Evolutionary conservation across 2,797 vertebrate species (phyloP), one percentile per base, ranked within the genome.

Genomic region (Macropodus opercularis): DNA sequence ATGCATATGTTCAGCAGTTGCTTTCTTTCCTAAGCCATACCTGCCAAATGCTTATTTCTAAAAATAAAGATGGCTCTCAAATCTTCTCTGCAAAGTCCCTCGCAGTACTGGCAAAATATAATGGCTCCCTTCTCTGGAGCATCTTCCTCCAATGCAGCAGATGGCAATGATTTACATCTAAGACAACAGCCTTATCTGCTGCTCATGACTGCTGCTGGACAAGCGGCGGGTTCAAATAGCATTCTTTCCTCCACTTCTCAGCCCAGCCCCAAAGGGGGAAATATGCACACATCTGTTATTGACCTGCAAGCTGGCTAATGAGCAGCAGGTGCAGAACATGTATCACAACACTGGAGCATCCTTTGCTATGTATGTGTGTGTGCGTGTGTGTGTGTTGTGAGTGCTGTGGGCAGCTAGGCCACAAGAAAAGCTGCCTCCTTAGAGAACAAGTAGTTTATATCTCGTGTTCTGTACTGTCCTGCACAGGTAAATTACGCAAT

Each of bases 121-220:
- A 74, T 58, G 34, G 35, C 63, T 78, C 42, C 52, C 50, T 54
- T 47, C 50, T 58, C 2, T 3, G 51, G 46, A 62, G 56, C 67
- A 77, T 72, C 61, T 71, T 79, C 48, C 36, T 24, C 41, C 53
- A 62, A 55, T 64, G 35, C 31, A 75, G 57, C 87, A 91, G 87
- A 89, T 89, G 84, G 85, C 59, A 69, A 44, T 54, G 70, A 86
- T 90, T 89, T 83, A 72, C 69, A 79, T 79, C 44, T 84, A 78
- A 81, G 79, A 82, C 56, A 58, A 69, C 69, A 54, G 63, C 24
- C 54, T 75, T 75, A 73, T 83, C 79, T 82, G 69, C 81, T 72
- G 75, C 65, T 83, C 69, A 67, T 77, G 54, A 50, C 63, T 69
- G 74, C 34, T 57, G 65, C 60, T 56, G 67, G 68, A 77, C 58